phyloP scores from a whole-genome alignment of 2,797 vertebrate species.

The Galago senegalensis region DNA sequence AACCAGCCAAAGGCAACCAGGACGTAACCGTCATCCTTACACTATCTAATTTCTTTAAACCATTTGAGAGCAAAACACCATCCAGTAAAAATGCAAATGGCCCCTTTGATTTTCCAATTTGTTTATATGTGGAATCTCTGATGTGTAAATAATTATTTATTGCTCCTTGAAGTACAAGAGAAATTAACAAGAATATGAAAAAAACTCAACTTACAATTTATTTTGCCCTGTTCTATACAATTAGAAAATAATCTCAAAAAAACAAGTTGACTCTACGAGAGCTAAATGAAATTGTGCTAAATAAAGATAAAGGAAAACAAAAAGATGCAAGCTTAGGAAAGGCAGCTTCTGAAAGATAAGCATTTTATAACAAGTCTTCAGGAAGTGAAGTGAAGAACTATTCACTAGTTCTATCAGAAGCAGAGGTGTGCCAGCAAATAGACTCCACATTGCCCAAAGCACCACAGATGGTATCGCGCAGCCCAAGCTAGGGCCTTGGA shows the following conservation, averaged over 20 bases:
- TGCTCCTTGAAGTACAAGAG: conserved; percentile 27
- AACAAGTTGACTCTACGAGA: background rate
- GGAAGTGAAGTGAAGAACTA: background rate
- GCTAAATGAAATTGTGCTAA: background rate
- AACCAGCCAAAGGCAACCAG: background rate
- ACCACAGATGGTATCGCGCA: background rate
- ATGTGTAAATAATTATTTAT: conserved; percentile 46
- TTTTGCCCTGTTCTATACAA: background rate
- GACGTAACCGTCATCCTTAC: background rate
- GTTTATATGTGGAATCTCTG: conserved; percentile 38
- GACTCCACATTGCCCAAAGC: background rate
- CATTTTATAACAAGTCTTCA: background rate
- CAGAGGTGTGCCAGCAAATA: background rate
- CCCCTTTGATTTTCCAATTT: conserved; percentile 32
- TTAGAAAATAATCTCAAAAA: conserved; percentile 56
- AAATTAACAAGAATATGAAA: conserved; percentile 60
- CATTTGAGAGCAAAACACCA: background rate
- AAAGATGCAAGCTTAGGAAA: background rate
- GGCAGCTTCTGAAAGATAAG: background rate
- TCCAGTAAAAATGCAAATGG: conserved; percentile 33
- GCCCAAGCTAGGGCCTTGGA: background rate
- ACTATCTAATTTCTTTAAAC: conserved; percentile 30
- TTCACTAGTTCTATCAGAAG: background rate
- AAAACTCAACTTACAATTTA: conserved; percentile 49
- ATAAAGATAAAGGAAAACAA: background rate